Evolutionary conservation across 1,140 invertebrate species (phyloP), one percentile per base, ranked within the genome.

Genomic region (Trialeurodes vaporariorum): DNA sequence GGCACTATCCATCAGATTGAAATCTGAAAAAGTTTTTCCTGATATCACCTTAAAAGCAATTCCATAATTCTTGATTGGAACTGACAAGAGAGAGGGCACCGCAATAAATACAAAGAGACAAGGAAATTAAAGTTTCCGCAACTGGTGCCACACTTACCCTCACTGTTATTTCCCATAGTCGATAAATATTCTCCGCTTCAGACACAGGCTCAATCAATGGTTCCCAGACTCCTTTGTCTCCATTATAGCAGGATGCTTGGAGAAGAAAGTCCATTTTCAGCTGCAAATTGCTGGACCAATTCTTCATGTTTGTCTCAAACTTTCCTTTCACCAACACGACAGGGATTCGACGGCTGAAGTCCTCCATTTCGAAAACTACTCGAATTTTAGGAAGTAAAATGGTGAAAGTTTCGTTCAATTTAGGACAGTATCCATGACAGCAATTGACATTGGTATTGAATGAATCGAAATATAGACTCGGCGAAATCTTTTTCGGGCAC

Each of bases 181-280:
- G 80, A 72, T 89, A 89, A 2, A 83, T 76, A 67, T 85, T 85
- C 73, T 88, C 87, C 62, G 84, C 81, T 22, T 85, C 80, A 27
- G 86, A 82, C 11, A 86, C 83, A 1, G 90, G 87, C 72, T 93
- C 91, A 17, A 93, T 79, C 0, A 93, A 73, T 0, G 91, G 90
- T 74, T 93, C 90, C 91, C 91, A 93, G 23, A 81, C 81, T 70
- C 85, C 84, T 17, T 86, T 75, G 66, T 84, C 82, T 67, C 88
- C 84, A 76, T 92, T 91, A 72, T 86, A 92, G 75, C 86, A 90
- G 67, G 86, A 86, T 1, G 87, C 83, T 75, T 90, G 85, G 1
- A 90, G 68, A 26, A 69, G 11, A 49, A 61, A 23, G 23, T 59
- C 49, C 71, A 73, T 71, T 71, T 72, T 77, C 66, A 75, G 73